A percentile compares a stretch with the other conserved stretches of the same genome.
These are phyloP conservation scores for Hyperoplus lanceolatus DNA, from an alignment of 2,797 vertebrate species.

Conservation along the genomic window DNA sequence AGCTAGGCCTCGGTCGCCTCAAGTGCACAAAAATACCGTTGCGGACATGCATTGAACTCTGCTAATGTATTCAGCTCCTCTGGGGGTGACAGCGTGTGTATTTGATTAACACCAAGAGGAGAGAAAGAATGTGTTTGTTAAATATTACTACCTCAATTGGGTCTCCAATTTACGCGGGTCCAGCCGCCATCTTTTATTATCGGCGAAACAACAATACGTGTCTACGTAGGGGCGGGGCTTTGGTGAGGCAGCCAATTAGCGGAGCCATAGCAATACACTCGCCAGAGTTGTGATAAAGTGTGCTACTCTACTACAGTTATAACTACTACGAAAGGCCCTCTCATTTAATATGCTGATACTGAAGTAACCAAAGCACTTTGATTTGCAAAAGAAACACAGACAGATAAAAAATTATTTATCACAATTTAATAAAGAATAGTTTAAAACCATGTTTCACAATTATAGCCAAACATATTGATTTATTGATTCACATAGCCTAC, in stretches of 20 bases:
- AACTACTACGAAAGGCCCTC: background rate
- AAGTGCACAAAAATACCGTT: slow-evolving; percentile 10
- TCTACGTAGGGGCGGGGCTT: slow-evolving; percentile 74
- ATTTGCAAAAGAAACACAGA: background rate
- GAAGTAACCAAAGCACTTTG: background rate
- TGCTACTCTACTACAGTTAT: background rate
- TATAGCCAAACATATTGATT: slow-evolving; percentile 63
- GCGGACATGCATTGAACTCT: slow-evolving; percentile 21
- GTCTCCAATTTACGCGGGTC: slow-evolving; percentile 83
- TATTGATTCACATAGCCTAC: slow-evolving; percentile 64
- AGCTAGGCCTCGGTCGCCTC: slow-evolving; percentile 65
- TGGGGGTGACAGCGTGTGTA: background rate
- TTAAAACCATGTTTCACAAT: slow-evolving; percentile 15
- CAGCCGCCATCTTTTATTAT: slow-evolving; percentile 85
- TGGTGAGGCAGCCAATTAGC: slow-evolving; percentile 61
- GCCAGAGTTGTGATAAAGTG: background rate
- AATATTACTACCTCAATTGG: slow-evolving; percentile 78
- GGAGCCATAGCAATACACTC: slow-evolving; percentile 8
- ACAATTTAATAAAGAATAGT: background rate
- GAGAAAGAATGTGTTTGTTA: slow-evolving; percentile 30
- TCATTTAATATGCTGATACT: background rate
- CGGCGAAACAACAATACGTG: slow-evolving; percentile 79
- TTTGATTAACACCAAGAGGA: background rate
- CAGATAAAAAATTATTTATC: background rate
- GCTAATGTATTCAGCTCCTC: background rate